phyloP scores from a whole-genome alignment of 2,888 invertebrate genomes.

The Biston stratarius region DNA sequence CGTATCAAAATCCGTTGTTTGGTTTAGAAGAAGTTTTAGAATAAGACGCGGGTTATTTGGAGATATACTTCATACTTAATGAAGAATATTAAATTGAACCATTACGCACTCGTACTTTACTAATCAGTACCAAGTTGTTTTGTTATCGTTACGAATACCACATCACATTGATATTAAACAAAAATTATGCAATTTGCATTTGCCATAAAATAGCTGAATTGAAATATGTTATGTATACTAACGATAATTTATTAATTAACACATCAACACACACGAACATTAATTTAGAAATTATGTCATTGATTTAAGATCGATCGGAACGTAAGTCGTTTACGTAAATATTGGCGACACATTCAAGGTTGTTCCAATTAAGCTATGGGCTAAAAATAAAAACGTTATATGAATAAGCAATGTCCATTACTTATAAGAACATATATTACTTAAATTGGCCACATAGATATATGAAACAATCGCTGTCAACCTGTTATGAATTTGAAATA shows the following conservation, averaged over 20 bases:
- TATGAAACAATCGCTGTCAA: neutral
- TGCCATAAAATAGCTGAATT: neutral
- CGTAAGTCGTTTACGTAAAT: slow-evolving; percentile 65
- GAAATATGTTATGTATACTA: slow-evolving; percentile 14
- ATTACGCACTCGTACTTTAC: neutral
- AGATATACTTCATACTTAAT: neutral
- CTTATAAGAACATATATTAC: neutral
- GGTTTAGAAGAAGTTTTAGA: no score
- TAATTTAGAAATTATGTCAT: slow-evolving; percentile 61
- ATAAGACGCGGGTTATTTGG: no score
- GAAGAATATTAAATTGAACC: neutral
- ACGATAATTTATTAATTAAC: neutral
- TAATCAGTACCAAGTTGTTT: no score
- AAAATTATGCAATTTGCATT: neutral
- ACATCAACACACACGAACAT: no score
- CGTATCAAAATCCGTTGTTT: no score
- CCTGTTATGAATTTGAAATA: neutral
- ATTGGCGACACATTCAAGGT: slow-evolving; percentile 71
- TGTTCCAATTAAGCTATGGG: slow-evolving; percentile 62
- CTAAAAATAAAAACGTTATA: slow-evolving; percentile 50
- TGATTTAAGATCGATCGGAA: slow-evolving; percentile 57
- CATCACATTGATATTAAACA: neutral
- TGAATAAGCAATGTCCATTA: slow-evolving; percentile 49
- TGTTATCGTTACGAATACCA: neutral
- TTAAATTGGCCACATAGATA: neutral